Percentiles rank a stretch among this genome's conserved stretches.
These are phyloP conservation scores for Lumbricus terrestris DNA, from an alignment of 2,888 invertebrate species.

Conservation along the genomic window DNA sequence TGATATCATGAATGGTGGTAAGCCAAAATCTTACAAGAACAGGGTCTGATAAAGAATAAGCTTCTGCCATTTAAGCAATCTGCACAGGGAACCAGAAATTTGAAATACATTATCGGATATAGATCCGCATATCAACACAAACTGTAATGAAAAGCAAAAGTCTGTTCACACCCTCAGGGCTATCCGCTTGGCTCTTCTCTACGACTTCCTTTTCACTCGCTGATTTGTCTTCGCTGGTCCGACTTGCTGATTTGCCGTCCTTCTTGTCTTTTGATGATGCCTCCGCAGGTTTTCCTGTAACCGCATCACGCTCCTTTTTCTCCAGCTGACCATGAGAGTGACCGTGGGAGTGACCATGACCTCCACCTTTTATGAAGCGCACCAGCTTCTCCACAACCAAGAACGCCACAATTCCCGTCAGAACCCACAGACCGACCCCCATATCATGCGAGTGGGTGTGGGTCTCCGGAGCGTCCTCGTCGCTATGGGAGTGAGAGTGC, in stretches of 20 bases:
- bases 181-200: background rate
- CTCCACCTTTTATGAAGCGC: conserved; percentile 74
- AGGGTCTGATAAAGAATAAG: too few relatives aligned
- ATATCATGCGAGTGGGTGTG: conserved; percentile 68
- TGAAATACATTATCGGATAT: too few relatives aligned
- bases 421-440: conserved; percentile 89
- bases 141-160: background rate
- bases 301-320: background rate
- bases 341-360: conserved; percentile 63
- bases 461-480: conserved; percentile 61
- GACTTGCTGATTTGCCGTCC: conserved; percentile 15
- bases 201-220: background rate
- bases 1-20: too few relatives aligned
- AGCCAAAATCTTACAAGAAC: too few relatives aligned
- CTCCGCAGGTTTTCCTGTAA: background rate
- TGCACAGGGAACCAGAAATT: too few relatives aligned
- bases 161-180: background rate
- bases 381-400: conserved; percentile 83
- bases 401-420: conserved; percentile 88
- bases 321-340: background rate
- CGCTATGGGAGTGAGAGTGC: conserved; percentile 61
- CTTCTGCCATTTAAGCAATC: too few relatives aligned
- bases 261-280: conserved; percentile 29
- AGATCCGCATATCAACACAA: too few relatives aligned
- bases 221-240: background rate